Conservation (phyloP, 2,888 invertebrate species). For the Therioaphis trifolii region DNA sequence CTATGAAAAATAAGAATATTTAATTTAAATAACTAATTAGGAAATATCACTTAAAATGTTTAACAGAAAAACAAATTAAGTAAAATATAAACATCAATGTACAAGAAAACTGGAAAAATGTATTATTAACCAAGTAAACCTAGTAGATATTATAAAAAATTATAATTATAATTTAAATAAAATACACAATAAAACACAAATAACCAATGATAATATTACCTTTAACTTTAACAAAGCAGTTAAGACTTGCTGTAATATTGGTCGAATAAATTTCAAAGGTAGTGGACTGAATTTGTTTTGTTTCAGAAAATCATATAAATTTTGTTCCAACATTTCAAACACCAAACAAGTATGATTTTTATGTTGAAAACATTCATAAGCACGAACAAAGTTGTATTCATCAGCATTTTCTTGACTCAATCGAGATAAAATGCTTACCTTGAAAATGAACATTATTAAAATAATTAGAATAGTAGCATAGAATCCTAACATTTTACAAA, state of each 20-base stretch:
- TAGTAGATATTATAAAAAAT: no score
- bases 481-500: no score
- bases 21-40: no score
- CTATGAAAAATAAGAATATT: conserved; percentile 71
- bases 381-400: conserved; percentile 99
- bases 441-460: conserved; percentile 64
- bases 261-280: conserved; percentile 97
- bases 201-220: conserved; percentile 73
- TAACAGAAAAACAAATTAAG: no score
- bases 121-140: no score
- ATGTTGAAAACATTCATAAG: conserved; percentile 99
- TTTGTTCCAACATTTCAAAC: conserved; percentile 99
- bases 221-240: conserved; percentile 86
- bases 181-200: no score
- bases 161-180: no score
- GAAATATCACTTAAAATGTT: no score
- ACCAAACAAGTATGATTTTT: conserved; percentile 99
- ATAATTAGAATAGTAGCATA: neutral
- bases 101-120: no score
- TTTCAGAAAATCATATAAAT: conserved; percentile 99
- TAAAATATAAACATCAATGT: no score
- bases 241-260: conserved; percentile 97
- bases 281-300: conserved; percentile 99
- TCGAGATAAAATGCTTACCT: conserved; percentile 90
- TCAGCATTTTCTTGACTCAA: conserved; percentile 97